Base-by-base conservation (phyloP, 2,113 vertebrate species). In the Naja naja region DNA sequence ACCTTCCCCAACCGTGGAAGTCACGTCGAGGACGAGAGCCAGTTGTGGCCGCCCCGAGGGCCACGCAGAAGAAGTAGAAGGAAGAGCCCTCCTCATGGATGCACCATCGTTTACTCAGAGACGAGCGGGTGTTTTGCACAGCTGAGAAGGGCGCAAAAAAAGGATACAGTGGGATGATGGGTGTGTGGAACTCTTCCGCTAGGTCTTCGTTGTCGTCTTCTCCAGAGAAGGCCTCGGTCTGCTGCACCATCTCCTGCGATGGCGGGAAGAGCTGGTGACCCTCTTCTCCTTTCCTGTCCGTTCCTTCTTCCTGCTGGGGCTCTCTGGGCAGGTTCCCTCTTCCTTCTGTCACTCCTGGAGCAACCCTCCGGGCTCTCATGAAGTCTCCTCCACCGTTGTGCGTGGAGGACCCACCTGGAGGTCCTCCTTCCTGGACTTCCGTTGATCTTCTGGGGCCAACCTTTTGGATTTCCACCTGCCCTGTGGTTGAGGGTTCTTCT, bases 111-210 rank as follows among this genome's bases (percentile, higher is more conserved):
- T 0, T 89, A 45, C 86, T 18, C 0, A 0, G 69, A 11, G 3
- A 49, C 64, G 43, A 14, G 0, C 0, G 34, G n/a, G 18, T 0
- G 20, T 5, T n/a, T 27, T 10, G 1, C 27, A 85, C 53, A 52
- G n/a, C 25, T 14, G 27, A 20, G 18, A 9, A 22, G 55, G 55
- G 25, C 8, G 52, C 47, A 47, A 12, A 97, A 10, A 88, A 98
- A 99, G 98, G 99, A 99, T 99, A 99, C 99, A 95, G 87, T 45
- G 96, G 89, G 14, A 91, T 1, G 56, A 55, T 90, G 0, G 97
- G 92, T 4, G 92, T 85, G 30, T 93, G 94, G 4, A 95, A 89
- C 39, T 64, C 88, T 53, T 93, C 92, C 5, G 14, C 53, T 0
- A 85, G 81, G 0, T 96, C 94, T 56, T 94, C 91, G 0, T 94